Evolutionary conservation across 2,888 invertebrate species (phyloP), one percentile per base, ranked within the genome.

Genomic region (Listrodromus nycthemerus): DNA sequence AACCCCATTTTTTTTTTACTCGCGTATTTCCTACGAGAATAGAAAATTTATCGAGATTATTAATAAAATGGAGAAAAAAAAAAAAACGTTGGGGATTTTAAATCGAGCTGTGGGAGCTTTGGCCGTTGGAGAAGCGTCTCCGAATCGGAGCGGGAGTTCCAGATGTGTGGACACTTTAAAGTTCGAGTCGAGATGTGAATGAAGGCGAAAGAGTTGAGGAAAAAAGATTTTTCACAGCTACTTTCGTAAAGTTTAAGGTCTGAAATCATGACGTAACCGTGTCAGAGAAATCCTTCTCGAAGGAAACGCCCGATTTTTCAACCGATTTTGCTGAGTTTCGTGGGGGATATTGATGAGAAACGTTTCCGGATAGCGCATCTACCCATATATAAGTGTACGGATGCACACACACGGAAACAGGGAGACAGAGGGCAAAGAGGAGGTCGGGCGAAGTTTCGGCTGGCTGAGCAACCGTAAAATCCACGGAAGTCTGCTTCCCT

Each of bases 391-490:
- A 16, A 13, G 5, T 13, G 30, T 16, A 30, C 16, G 13, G 6
- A 24, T 24, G 48, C 50, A 16, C 67, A 13, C 67, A n/a, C 21
- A 24, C 27, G 13, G 10, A 27, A 3, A 21, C 21, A 19, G 13
- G 45, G 45, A 24, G 7, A 69, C 33, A 48, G 41, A 41, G 27
- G 33, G 63, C 41, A 41, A 27, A 45, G 41, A 48, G 63, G 48
- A 63, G 16, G 30, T 63, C 45, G 50, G 19, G 19, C 55, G 76
- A 61, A 76, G 27, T 71, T 71, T 69, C 69, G 70, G 82, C 33
- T 82, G 63, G 70, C 37, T 79, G 78, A 82, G 69, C 82, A 79
- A 65, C 67, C 67, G 78, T 73, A 78, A 82, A 77, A 82, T 82
- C 55, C 69, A 71, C 67, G 63, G 61, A 63, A 73, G 73, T 73